Evolutionary conservation across 2,888 invertebrate genomes (phyloP).

Genomic region (Polymixis lichenea): DNA sequence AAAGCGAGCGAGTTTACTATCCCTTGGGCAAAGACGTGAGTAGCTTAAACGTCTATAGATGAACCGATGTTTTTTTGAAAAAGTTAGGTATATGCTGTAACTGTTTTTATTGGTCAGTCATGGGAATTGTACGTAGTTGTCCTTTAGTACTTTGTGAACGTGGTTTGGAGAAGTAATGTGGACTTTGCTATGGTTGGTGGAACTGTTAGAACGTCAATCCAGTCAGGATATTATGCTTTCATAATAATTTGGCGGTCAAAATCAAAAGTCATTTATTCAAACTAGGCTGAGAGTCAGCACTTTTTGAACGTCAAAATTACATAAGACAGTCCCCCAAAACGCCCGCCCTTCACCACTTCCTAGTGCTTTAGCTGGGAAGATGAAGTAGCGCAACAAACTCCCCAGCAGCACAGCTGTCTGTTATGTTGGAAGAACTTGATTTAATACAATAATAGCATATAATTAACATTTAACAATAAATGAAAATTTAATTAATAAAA

Average conservation of each 20-base stretch:
- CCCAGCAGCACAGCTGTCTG: too few relatives aligned
- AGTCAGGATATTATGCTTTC: neutral
- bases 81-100: conserved; percentile 39
- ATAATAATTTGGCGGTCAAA: neutral
- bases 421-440: too few relatives aligned
- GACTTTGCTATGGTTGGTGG: neutral
- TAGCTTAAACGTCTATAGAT: conserved; percentile 40
- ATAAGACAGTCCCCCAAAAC: too few relatives aligned
- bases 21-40: conserved; percentile 49
- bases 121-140: conserved; percentile 42
- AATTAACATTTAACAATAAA: too few relatives aligned
- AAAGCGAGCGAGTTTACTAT: conserved; percentile 53
- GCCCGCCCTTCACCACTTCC: too few relatives aligned
- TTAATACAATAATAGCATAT: too few relatives aligned
- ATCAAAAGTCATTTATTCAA: too few relatives aligned
- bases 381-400: too few relatives aligned
- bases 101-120: conserved; percentile 35
- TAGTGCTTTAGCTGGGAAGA: too few relatives aligned
- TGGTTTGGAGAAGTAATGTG: conserved; percentile 13
- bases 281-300: too few relatives aligned
- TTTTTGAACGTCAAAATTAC: too few relatives aligned
- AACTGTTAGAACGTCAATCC: neutral
- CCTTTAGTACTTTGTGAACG: conserved; percentile 23
- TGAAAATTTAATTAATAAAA: too few relatives aligned
- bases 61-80: conserved; percentile 35